Evolutionary conservation across 2,113 vertebrate genomes (phyloP).

Genomic region (Telmatochromis sp.): DNA sequence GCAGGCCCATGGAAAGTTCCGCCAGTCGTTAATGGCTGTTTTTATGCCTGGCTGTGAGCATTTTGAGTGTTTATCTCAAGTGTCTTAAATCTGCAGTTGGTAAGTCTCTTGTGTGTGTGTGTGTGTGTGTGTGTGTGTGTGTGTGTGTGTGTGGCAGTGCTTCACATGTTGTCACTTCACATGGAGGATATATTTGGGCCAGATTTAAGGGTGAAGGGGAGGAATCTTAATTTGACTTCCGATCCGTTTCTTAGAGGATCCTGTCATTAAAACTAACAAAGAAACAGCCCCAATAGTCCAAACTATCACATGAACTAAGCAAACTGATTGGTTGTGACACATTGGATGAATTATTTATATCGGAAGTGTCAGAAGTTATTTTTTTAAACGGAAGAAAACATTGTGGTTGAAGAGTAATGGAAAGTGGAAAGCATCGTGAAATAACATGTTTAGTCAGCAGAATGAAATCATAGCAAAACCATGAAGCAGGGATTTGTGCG

Average conservation of each 20-base stretch:
- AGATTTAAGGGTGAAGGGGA: neutral
- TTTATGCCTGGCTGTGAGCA: conserved; percentile 43
- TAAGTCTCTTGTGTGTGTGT: neutral
- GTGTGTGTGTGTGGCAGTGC: neutral
- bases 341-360: neutral
- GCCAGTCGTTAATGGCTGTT: conserved; percentile 50
- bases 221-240: neutral
- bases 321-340: neutral
- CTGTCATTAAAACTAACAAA: neutral
- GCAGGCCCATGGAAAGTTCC: conserved; percentile 62
- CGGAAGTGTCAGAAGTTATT: neutral
- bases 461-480: neutral
- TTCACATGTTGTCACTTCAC: neutral
- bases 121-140: neutral
- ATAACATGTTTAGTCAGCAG: neutral
- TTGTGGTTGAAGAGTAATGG: neutral
- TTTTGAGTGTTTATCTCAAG: conserved; percentile 23
- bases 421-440: neutral
- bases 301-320: neutral
- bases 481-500: neutral
- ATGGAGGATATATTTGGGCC: neutral
- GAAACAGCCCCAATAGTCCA: neutral
- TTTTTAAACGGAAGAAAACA: neutral
- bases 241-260: neutral
- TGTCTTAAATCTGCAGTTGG: neutral